phyloP scores from a whole-genome alignment of 2,888 invertebrate species.

The Hermaeophaga mercurialis region DNA sequence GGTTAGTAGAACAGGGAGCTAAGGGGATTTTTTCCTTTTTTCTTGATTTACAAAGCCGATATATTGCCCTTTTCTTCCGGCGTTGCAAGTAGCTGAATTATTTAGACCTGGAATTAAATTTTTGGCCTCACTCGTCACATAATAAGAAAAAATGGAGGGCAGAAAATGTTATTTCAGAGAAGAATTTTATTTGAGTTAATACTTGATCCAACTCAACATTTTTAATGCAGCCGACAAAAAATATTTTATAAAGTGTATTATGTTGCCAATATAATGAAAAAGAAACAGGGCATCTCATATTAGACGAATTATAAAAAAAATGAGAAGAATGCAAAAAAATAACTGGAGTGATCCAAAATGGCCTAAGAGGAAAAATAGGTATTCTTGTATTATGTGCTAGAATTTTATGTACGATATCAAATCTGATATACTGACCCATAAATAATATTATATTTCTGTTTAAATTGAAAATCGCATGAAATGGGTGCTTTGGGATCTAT shows the following conservation, averaged over 20 bases:
- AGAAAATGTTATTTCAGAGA: background rate
- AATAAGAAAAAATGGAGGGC: background rate
- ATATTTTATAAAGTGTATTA: no score
- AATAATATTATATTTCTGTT: conserved; percentile 8
- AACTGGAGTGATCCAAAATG: no score
- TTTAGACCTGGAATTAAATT: conserved; percentile 11
- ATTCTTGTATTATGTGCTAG: conserved; percentile 2
- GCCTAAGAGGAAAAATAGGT: background rate
- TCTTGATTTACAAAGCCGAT: conserved; percentile 20
- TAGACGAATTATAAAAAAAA: no score
- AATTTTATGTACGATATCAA: conserved; percentile 12
- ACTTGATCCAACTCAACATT: no score
- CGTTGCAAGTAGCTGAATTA: conserved; percentile 1
- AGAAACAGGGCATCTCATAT: no score
- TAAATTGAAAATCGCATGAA: conserved; percentile 7
- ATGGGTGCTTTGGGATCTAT: conserved; percentile 14
- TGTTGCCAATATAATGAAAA: no score
- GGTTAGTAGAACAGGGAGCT: conserved; percentile 16
- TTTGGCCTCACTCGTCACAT: background rate
- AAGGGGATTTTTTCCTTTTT: conserved; percentile 5
- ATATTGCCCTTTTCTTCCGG: conserved; percentile 10
- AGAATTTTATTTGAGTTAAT: no score
- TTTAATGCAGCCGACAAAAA: no score
- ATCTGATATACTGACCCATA: conserved; percentile 10
- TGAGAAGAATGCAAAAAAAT: no score